These are phyloP conservation scores for Drosophila azteca DNA, from an alignment of 1,140 invertebrate genomes.

Conservation along the genomic window DNA sequence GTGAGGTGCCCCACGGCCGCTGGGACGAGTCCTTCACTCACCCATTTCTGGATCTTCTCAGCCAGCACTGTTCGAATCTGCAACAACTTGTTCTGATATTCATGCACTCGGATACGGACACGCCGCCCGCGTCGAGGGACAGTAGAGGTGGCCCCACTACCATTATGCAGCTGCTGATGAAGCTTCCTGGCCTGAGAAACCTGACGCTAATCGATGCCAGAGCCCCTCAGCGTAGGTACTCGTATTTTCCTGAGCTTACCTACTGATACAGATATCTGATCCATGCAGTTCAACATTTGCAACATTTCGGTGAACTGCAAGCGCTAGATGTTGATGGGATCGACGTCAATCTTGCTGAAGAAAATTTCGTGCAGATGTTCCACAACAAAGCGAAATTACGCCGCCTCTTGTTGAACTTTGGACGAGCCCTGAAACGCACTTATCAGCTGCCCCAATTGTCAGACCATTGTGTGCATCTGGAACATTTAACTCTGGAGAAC, in stretches of 20 bases:
- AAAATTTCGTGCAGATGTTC: slow-evolving; percentile 39
- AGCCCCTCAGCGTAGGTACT: slow-evolving; percentile 32
- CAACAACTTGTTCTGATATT: slow-evolving; percentile 52
- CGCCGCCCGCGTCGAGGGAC: slow-evolving; percentile 5
- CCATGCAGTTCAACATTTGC: slow-evolving; percentile 46
- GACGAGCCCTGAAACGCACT: slow-evolving; percentile 1
- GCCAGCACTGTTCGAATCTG: slow-evolving; percentile 44
- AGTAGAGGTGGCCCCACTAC: slow-evolving; percentile 1
- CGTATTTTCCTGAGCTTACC: neutral
- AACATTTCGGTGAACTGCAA: slow-evolving; percentile 40
- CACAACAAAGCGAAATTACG: slow-evolving; percentile 29
- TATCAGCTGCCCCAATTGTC: slow-evolving; percentile 20
- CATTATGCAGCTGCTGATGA: slow-evolving; percentile 37
- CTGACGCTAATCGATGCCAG: slow-evolving; percentile 62
- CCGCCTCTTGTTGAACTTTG: slow-evolving; percentile 46
- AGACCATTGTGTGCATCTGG: slow-evolving; percentile 31
- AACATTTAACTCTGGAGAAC: slow-evolving; percentile 60
- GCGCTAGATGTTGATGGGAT: slow-evolving; percentile 60
- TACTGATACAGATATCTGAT: neutral
- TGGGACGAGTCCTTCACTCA: slow-evolving; percentile 54
- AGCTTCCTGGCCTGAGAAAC: slow-evolving; percentile 36
- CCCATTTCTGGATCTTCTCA: slow-evolving; percentile 46
- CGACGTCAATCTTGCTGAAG: slow-evolving; percentile 31
- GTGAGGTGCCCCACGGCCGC: slow-evolving; percentile 55
- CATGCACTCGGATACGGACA: slow-evolving; percentile 36